These are phyloP conservation scores for Pogonomyrmex californicus DNA, from an alignment of 1,140 invertebrate species.

Conservation along the genomic window DNA sequence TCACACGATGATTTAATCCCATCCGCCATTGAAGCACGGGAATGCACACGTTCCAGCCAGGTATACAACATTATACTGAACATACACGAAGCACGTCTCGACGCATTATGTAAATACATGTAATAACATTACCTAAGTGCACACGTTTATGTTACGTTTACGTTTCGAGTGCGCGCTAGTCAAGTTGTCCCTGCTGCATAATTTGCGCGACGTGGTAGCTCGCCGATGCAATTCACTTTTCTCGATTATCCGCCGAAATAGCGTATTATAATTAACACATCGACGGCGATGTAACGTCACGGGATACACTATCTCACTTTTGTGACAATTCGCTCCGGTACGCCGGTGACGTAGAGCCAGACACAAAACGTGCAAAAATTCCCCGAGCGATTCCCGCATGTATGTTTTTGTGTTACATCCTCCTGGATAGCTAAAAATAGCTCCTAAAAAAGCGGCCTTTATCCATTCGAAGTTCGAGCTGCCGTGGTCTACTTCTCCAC, in stretches of 20 bases:
- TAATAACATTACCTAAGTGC: constrained; percentile 60
- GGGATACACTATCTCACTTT: neutral
- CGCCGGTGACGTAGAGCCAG: too few relatives aligned
- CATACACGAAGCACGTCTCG: constrained; percentile 48
- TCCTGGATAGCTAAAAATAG: constrained; percentile 23
- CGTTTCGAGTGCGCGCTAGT: constrained; percentile 47
- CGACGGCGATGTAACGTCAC: neutral
- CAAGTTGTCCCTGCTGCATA: constrained; percentile 44
- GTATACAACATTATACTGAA: constrained; percentile 49
- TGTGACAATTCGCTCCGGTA: neutral
- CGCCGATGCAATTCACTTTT: constrained; percentile 6
- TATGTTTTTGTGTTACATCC: neutral
- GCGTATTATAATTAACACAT: neutral
- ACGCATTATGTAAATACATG: constrained; percentile 57
- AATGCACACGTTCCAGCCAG: neutral
- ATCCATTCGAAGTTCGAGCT: constrained; percentile 49
- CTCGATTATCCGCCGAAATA: constrained; percentile 5
- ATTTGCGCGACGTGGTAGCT: neutral
- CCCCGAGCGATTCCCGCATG: neutral
- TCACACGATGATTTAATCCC: constrained; percentile 45
- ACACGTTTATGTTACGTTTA: constrained; percentile 48
- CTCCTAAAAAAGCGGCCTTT: constrained; percentile 40
- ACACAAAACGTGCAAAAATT: neutral
- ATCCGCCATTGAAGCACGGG: constrained; percentile 21
- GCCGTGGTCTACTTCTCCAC: constrained; percentile 41